Evolutionary conservation across 2,113 vertebrate genomes (phyloP).

Genomic region (Nansenia antarctica): DNA sequence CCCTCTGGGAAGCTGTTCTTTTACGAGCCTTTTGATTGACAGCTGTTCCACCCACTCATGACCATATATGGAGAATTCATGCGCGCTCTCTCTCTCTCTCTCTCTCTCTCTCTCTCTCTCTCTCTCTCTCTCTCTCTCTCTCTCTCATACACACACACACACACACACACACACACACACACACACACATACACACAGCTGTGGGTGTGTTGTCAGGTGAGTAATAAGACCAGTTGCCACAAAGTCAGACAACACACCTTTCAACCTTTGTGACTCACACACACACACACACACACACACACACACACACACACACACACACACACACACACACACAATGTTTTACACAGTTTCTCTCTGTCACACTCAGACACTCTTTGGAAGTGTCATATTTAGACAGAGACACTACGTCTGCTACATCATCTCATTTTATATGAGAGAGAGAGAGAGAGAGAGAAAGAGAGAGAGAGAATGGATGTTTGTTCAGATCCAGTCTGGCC

Average conservation of each 20-base stretch:
- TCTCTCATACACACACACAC: background rate
- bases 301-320: conserved; percentile 15
- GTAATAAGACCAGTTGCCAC: conserved; percentile 41
- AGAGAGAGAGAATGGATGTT: no score
- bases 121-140: conserved; percentile 3
- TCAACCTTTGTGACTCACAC: background rate
- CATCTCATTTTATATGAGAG: no score
- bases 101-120: conserved; percentile 11
- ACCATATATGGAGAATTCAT: conserved; percentile 31
- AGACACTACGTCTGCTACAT: no score
- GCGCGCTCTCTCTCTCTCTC: no score
- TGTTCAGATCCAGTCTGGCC: no score
- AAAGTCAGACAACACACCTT: background rate
- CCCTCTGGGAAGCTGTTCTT: conserved; percentile 20
- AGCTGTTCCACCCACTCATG: conserved; percentile 23
- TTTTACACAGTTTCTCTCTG: no score
- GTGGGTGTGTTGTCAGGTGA: conserved; percentile 39
- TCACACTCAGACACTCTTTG: no score
- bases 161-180: background rate
- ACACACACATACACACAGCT: conserved; percentile 4
- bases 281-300: no score
- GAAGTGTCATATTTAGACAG: no score
- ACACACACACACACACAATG: no score
- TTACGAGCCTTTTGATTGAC: conserved; percentile 33
- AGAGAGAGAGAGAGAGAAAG: no score